A percentile compares a stretch with the other conserved stretches of the same genome.
These are phyloP conservation scores for Calliopsis andreniformis DNA, from an alignment of 1,140 invertebrate genomes.

Conservation along the genomic window DNA sequence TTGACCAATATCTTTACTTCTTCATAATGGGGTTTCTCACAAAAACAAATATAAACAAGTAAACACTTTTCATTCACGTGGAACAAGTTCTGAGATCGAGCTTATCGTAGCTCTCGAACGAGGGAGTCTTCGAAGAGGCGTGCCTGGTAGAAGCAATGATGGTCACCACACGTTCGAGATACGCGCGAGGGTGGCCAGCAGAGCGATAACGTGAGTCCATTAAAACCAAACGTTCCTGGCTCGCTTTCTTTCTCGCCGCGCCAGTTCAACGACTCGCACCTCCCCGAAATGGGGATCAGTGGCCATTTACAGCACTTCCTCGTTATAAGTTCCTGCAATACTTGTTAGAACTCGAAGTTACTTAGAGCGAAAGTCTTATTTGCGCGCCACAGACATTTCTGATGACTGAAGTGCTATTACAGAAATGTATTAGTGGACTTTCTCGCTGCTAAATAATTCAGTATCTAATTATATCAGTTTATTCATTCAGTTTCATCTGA, in stretches of 20 bases:
- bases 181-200: conserved; percentile 23
- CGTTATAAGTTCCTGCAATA: neutral
- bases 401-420: too few species aligned
- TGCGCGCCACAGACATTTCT: too few species aligned
- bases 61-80: too few species aligned
- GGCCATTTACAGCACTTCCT: neutral
- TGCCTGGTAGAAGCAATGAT: neutral
- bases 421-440: too few species aligned
- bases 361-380: too few species aligned
- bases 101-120: neutral
- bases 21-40: too few species aligned
- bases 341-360: too few species aligned
- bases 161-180: conserved; percentile 14
- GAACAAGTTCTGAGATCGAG: neutral
- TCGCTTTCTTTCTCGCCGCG: conserved; percentile 5
- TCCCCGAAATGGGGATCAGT: neutral
- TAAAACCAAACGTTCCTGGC: conserved; percentile 32
- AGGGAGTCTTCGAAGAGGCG: neutral
- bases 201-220: conserved; percentile 41
- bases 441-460: too few species aligned
- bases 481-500: too few species aligned
- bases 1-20: too few species aligned
- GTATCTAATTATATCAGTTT: too few species aligned
- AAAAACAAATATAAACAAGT: too few species aligned
- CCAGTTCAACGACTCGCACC: neutral